Evolutionary conservation across 2,797 vertebrate genomes (phyloP).

Genomic region (Tapera naevia): DNA sequence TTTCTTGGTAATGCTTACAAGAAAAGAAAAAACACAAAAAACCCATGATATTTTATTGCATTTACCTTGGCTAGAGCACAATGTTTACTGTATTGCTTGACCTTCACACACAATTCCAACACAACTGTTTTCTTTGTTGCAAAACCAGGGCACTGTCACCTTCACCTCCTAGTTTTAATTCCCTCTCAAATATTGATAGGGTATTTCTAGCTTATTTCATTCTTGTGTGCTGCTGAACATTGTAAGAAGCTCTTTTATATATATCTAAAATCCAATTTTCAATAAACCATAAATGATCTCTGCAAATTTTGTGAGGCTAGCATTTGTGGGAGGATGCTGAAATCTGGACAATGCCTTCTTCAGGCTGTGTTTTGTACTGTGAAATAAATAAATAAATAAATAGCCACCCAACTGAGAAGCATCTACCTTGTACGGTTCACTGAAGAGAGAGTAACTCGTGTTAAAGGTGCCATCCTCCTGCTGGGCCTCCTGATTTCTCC

Average conservation of each 20-base stretch:
- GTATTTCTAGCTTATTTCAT: neutral
- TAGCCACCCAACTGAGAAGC: neutral
- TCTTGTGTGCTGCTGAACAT: neutral
- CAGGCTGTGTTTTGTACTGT: neutral
- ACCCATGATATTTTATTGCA: neutral
- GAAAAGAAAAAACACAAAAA: neutral
- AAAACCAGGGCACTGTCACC: neutral
- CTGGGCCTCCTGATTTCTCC: slow-evolving; percentile 80
- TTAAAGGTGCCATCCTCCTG: slow-evolving; percentile 75
- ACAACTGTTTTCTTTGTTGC: slow-evolving; percentile 1
- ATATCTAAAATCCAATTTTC: neutral
- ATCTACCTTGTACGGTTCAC: slow-evolving; percentile 83
- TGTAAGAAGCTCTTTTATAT: neutral
- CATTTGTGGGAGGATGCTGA: neutral
- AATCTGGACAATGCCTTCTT: neutral
- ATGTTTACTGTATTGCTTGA: neutral
- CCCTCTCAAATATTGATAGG: neutral
- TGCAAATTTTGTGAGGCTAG: neutral
- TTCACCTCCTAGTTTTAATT: slow-evolving; percentile 31
- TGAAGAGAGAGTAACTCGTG: slow-evolving; percentile 81
- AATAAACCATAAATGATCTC: neutral
- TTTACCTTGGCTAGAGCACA: neutral
- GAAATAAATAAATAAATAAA: neutral
- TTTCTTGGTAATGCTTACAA: neutral
- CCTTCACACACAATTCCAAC: slow-evolving; percentile 2